Base-by-base conservation (phyloP, 2,113 vertebrate species). In the Hymenochirus boettgeri region DNA sequence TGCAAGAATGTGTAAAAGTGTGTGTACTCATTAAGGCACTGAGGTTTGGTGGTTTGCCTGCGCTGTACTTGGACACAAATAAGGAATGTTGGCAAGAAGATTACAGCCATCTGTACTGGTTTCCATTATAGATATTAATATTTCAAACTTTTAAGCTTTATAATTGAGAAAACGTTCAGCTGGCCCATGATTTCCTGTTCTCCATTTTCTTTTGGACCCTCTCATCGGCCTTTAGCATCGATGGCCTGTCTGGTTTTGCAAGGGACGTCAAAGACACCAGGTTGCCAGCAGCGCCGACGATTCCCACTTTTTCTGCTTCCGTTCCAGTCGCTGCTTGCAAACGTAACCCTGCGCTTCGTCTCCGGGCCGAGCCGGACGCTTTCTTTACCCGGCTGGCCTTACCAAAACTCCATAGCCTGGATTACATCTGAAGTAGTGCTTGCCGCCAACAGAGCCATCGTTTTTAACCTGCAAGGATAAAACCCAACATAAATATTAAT, bases 151-250 rank as follows among this genome's bases (percentile, higher is more conserved):
- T 13, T 35, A n/a, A n/a, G 33, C 33, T 35, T 9, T 13, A 3
- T 3, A 12, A 11, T 13, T 33, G 31, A 35, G 31, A 35, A 7
- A 35, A 12, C 3, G 5, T n/a, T 90, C 81, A 94, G 72, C 82
- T 97, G 10, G 88, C 92, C 96, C 96, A 98, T 25, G 91, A 97
- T 75, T 95, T 96, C 47, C 92, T 86, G 80, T 92, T 92, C 69
- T 94, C 93, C 0, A 70, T 56, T 2, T 71, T 85, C 2, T 81
- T 85, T 45, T 72, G 83, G 76, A 66, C 73, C 56, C 76, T 82
- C 69, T 88, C 86, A 2, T 62, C 64, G 0, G 19, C 12, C 0
- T 74, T 46, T 3, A 74, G 42, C 0, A 9, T 5, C 1, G 74
- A 1, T 1, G 61, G 27, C 0, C 72, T 79, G 2, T 93, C 91